These are phyloP conservation scores for Eledona agricola DNA, from an alignment of 2,888 invertebrate species.

Conservation along the genomic window DNA sequence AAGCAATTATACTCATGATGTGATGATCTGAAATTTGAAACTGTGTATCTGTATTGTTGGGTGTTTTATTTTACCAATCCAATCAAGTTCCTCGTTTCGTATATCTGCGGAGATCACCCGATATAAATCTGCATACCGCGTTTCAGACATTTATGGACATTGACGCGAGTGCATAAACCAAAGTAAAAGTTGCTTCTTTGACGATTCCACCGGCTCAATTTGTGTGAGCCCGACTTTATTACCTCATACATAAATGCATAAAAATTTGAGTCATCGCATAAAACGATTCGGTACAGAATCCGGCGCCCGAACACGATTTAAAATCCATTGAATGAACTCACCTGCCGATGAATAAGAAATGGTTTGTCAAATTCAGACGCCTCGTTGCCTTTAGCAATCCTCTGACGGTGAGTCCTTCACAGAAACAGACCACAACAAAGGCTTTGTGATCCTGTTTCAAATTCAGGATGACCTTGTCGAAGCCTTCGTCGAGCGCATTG, in stretches of 20 bases:
- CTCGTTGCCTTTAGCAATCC: slow-evolving; percentile 71
- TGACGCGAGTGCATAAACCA: slow-evolving; percentile 3
- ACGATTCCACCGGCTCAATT: neutral
- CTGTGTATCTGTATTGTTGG: no score
- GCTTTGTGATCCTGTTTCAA: slow-evolving; percentile 67
- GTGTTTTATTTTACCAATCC: no score
- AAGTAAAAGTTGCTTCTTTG: slow-evolving; percentile 3
- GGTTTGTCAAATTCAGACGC: slow-evolving; percentile 66
- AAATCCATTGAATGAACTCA: no score
- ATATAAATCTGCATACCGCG: no score
- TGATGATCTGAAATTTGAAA: no score
- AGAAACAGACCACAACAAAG: slow-evolving; percentile 79
- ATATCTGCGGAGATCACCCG: no score
- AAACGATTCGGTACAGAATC: neutral
- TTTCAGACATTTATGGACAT: no score
- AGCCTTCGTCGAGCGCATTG: slow-evolving; percentile 67
- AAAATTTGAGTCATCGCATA: neutral
- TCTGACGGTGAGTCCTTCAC: slow-evolving; percentile 77
- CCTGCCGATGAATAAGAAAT: slow-evolving; percentile 75
- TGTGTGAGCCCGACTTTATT: slow-evolving; percentile 3
- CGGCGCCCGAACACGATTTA: neutral
- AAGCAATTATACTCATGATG: no score
- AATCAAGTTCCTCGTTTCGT: no score
- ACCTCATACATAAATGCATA: slow-evolving; percentile 6
- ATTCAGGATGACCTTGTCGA: slow-evolving; percentile 66